These are phyloP conservation scores for Nothoprocta pentlandii DNA, from an alignment of 2,113 vertebrate genomes.

Conservation along the genomic window DNA sequence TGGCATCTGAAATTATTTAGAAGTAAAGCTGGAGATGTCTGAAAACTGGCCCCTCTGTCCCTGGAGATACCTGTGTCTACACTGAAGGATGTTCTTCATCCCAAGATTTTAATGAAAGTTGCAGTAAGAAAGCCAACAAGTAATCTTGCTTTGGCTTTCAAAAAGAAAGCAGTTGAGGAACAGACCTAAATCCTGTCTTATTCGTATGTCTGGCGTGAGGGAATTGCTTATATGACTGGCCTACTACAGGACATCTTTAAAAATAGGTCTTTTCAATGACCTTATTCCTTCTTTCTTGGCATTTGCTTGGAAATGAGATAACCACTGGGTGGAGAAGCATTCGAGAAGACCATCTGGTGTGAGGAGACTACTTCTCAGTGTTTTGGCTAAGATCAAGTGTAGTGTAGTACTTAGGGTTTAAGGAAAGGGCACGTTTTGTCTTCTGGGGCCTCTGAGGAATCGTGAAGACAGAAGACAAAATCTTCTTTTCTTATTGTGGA, in stretches of 20 bases:
- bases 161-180: background rate
- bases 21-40: background rate
- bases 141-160: background rate
- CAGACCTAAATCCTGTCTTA: background rate
- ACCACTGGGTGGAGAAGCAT: background rate
- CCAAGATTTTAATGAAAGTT: background rate
- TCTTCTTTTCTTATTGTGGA: background rate
- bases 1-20: conserved; percentile 3
- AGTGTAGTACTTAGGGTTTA: background rate
- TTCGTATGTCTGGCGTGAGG: background rate
- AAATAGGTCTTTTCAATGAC: background rate
- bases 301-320: background rate
- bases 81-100: conserved; percentile 17
- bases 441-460: background rate
- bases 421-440: background rate
- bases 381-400: no score
- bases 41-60: background rate
- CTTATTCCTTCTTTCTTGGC: background rate
- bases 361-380: background rate
- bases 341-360: background rate
- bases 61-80: background rate
- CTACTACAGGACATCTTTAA: background rate
- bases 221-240: background rate
- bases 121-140: background rate
- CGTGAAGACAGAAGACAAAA: background rate